These are phyloP conservation scores for Mesembrinibis cayennensis DNA, from an alignment of 2,113 vertebrate species.

Conservation along the genomic window DNA sequence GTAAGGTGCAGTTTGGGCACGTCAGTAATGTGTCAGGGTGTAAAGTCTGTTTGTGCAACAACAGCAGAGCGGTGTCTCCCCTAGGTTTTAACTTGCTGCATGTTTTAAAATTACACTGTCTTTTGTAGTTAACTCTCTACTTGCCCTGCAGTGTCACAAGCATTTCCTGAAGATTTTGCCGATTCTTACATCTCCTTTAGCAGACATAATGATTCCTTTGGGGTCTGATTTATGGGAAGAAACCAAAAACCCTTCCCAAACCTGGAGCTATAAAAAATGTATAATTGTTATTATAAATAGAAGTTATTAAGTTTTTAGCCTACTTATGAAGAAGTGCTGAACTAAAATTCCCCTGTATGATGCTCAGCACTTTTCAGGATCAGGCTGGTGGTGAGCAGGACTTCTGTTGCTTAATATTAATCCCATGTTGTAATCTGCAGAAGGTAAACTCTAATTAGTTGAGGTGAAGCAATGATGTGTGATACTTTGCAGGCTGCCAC, in stretches of 20 bases:
- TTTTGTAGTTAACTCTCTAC: not conserved
- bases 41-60: not conserved
- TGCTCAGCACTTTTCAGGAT: slow-evolving; percentile 32
- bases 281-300: not conserved
- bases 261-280: not conserved
- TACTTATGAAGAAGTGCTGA: not conserved
- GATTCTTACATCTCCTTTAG: not conserved
- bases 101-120: not conserved
- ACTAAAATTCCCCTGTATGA: not conserved
- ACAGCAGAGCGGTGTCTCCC: not conserved
- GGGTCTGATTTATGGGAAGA: not conserved
- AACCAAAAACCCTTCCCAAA: slow-evolving; percentile 20
- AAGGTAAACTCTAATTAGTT: slow-evolving; percentile 63
- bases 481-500: not conserved
- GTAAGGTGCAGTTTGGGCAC: not conserved
- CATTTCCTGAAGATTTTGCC: not conserved
- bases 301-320: not conserved
- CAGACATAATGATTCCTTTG: not conserved
- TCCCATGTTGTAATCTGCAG: slow-evolving; percentile 46
- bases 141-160: not conserved
- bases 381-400: slow-evolving; percentile 12
- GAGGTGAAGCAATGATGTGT: not conserved
- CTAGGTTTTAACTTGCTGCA: not conserved
- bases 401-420: slow-evolving; percentile 39
- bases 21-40: not conserved